These are phyloP conservation scores for Oryctolagus cuniculus DNA, from an alignment of 2,113 vertebrate genomes.

Conservation along the genomic window DNA sequence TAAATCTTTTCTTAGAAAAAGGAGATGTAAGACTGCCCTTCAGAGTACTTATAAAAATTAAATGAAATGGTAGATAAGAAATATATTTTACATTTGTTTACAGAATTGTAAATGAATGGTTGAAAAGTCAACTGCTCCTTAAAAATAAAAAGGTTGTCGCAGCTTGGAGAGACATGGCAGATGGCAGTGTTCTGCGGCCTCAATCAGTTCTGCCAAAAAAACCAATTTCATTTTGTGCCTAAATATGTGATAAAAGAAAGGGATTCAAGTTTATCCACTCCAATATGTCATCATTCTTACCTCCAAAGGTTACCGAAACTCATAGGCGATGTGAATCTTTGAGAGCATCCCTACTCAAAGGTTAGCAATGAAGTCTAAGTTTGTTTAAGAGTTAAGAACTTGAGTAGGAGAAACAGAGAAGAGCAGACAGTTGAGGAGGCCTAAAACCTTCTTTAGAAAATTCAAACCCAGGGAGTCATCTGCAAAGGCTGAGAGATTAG, in stretches of 20 bases:
- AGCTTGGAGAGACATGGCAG: neutral
- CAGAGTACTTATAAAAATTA: neutral
- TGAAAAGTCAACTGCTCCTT: neutral
- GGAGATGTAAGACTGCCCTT: neutral
- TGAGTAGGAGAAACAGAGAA: neutral
- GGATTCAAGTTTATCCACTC: neutral
- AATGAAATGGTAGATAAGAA: neutral
- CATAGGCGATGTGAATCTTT: neutral
- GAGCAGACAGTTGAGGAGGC: constrained; percentile 26
- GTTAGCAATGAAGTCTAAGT: constrained; percentile 37
- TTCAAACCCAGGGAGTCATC: constrained; percentile 34
- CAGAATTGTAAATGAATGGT: neutral
- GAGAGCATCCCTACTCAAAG: constrained; percentile 1
- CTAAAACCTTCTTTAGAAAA: constrained; percentile 67
- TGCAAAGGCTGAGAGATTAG: constrained; percentile 50
- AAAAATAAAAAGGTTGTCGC: neutral
- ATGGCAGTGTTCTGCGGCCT: neutral
- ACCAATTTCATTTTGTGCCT: neutral
- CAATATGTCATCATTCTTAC: neutral
- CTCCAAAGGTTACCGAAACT: constrained; percentile 44
- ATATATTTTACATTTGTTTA: neutral
- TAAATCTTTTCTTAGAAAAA: neutral
- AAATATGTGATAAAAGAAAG: constrained; percentile 9
- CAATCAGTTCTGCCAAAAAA: neutral
- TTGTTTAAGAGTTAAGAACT: constrained; percentile 69